Conservation (phyloP, 2,888 invertebrate species). For the Escarpia spicata region DNA sequence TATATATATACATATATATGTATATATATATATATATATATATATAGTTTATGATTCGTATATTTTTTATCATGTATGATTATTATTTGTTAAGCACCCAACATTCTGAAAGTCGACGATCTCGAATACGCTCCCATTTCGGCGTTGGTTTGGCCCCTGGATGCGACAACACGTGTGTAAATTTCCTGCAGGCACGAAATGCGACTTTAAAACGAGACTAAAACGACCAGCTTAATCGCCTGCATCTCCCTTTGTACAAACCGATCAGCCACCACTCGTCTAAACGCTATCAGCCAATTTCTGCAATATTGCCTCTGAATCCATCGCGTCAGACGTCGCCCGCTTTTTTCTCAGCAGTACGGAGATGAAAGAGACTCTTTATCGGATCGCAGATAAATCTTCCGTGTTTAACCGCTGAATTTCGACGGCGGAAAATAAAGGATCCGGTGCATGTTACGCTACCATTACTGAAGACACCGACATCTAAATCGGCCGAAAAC, state of each 20-base stretch:
- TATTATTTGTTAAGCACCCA: no score
- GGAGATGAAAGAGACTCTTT: constrained; percentile 10
- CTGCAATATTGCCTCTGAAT: constrained; percentile 6
- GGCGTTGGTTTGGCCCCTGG: no score
- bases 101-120: no score
- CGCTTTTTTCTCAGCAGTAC: neutral
- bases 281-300: constrained; percentile 13
- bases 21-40: no score
- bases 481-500: constrained; percentile 5
- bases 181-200: neutral
- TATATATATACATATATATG: no score
- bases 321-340: neutral
- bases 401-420: neutral
- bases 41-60: neutral
- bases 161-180: no score
- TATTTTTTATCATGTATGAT: no score
- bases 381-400: constrained; percentile 5
- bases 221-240: neutral
- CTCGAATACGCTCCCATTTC: no score
- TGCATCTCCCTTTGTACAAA: neutral
- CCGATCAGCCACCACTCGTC: neutral
- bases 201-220: neutral
- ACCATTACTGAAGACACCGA: constrained; percentile 11
- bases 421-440: neutral
- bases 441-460: neutral